Evolutionary conservation across 2,113 vertebrate genomes (phyloP), one percentile per base, ranked within the genome.

Genomic region (Percina caprodes): DNA sequence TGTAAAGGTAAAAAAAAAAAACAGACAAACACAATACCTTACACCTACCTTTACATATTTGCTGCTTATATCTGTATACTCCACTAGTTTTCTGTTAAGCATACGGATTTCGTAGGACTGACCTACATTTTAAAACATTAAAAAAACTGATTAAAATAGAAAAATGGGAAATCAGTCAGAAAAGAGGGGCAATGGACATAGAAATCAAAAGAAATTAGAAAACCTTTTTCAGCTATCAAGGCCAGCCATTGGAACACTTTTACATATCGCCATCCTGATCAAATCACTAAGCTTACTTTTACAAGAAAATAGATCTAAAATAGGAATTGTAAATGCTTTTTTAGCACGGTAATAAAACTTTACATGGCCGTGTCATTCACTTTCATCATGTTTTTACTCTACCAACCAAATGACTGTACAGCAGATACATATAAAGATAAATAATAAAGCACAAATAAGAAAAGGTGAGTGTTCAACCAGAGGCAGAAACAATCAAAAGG

Each of bases 51-150:
- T 99, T 79, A 99, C 95, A 94, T 94, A 98, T 94, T 97, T 99
- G 92, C 95, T 97, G 95, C 95, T 97, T 95, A 96, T 95, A 95
- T 98, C 97, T 94, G 96, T 96, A 95, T 96, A 97, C 90, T 97
- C 97, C 96, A 96, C 96, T 94, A 97, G 94, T 95, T 98, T 99
- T 94, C 96, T 95, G 95, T 97, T 97, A 93, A 99, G 95, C 91
- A 99, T 95, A 92, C 96, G 96, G 92, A 99, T 98, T 97, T 99
- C 98, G 85, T 99, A 99, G 92, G 97, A 98, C 92, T 99, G 98
- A 96, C 98, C 98, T 99, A 92, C 90, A 94, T 93, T 92, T 94
- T 91, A 91, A 91, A 89, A 93, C 84, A 95, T 92, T 93, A 91
- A 92, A 93, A 93, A 89, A 88, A 81, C 84, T 90, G 87, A 93